Percentiles rank a stretch among this genome's conserved stretches.
Evolutionary conservation across 1,140 invertebrate genomes (phyloP).

Genomic region (Bombus waltoni): DNA sequence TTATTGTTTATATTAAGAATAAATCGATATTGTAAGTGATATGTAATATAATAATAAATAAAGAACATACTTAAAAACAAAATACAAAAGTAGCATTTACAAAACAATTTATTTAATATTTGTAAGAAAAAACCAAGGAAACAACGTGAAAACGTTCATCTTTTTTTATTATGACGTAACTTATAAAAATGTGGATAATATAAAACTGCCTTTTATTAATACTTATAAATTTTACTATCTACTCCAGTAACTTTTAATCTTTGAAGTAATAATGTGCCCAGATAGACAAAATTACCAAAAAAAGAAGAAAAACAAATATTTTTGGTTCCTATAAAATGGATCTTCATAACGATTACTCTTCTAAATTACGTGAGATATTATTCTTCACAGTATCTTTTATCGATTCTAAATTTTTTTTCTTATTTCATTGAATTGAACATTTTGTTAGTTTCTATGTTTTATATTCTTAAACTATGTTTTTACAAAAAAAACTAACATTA

Average conservation of each 20-base stretch:
- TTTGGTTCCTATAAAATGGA: not conserved
- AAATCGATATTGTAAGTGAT: constrained; percentile 10
- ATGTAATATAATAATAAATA: constrained; percentile 33
- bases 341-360: not conserved
- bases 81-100: not conserved
- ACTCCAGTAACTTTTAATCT: not conserved
- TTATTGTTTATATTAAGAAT: constrained; percentile 22
- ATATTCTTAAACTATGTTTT: not conserved
- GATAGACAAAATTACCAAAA: not conserved
- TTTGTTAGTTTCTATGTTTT: not conserved
- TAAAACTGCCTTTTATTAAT: not conserved
- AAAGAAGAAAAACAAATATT: not conserved
- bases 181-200: not conserved
- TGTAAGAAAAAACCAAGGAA: not conserved
- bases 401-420: not conserved
- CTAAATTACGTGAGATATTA: constrained; percentile 4
- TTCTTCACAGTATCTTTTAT: not conserved
- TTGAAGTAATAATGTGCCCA: not conserved
- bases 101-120: not conserved
- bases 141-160: not conserved
- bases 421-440: not conserved
- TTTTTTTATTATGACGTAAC: not conserved
- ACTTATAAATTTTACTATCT: not conserved
- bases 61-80: constrained; percentile 10
- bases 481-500: not conserved